Base-by-base conservation (phyloP, 2,113 vertebrate species). In the Anhinga rufa region DNA sequence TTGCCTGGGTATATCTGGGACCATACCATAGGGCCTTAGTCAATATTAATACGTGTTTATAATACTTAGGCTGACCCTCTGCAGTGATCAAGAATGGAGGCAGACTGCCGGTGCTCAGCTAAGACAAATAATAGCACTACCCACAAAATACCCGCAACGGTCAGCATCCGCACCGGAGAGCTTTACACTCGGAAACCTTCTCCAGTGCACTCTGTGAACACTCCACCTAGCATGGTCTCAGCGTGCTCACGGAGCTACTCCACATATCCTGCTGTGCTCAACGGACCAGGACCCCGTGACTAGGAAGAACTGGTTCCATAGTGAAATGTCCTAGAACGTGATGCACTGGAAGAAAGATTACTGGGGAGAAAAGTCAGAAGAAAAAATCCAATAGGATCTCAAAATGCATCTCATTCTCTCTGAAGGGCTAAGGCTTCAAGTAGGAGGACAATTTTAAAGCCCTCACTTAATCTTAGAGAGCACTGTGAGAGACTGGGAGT, bases 401-500 rank as follows among this genome's bases (percentile, higher is more conserved):
- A 78, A 86, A 70, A 77, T 24, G 19, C 17, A 51, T 31, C 29
- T 84, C 24, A 36, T 49, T 80, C 42, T 70, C 32, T 31, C 17
- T 44, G 22, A 92, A 82, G 32, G 8, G 65, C 9, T 78, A 66
- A 81, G 38, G 25, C 77, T 92, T 75, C 49, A 91, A 55, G 42
- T 38, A 87, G 22, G 13, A 96, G 21, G 78, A 44, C 71, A 89
- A 81, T 90, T 82, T 75, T 38, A 89, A 93, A 57, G 84, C 34
- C 78, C 32, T 82, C 10, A 14, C n/a, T 72, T 85, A 60, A 88
- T 86, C 93, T 95, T 88, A 93, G 65, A 92, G 69, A 75, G 28
- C 92, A 88, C 83, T 79, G 92, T 78, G 78, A 97, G 75, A 46
- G 71, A 96, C 89, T n/a, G 81, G 32, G 65, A 89, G 29, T 80